Evolutionary conservation across 2,888 invertebrate species (phyloP).

Genomic region (Candidula unifasciata): DNA sequence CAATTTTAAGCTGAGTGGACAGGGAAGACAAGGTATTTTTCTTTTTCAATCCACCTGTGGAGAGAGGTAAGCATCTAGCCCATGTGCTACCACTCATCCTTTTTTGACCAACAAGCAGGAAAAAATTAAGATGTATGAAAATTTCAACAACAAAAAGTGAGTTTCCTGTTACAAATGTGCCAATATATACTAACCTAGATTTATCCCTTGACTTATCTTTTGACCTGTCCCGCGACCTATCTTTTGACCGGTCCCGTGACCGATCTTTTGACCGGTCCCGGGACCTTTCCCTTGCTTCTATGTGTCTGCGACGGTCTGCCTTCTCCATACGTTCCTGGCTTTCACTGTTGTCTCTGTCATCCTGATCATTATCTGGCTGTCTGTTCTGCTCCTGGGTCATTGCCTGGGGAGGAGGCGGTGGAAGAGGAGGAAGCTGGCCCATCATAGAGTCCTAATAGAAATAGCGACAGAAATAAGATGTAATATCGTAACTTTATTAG

Average conservation of each 20-base stretch:
- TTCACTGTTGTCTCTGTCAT: conserved; percentile 56
- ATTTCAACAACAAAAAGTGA: no score
- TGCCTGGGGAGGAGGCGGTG: not conserved
- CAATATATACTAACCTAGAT: conserved; percentile 35
- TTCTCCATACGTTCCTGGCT: conserved; percentile 37
- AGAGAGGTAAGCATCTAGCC: no score
- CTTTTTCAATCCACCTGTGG: no score
- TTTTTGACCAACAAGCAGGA: no score
- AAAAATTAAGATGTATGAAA: no score
- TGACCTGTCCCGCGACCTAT: not conserved
- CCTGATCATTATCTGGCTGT: conserved; percentile 50
- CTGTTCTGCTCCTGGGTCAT: conserved; percentile 54
- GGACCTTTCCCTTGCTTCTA: conserved; percentile 20
- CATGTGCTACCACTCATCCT: no score
- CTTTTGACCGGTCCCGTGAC: no score
- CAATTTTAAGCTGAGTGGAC: no score
- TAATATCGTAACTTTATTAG: not conserved
- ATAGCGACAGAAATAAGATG: not conserved
- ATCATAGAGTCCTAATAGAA: conserved; percentile 31
- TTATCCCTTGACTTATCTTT: conserved; percentile 28
- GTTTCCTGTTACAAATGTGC: no score
- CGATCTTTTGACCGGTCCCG: no score
- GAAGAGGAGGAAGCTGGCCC: not conserved
- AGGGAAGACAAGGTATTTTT: no score
- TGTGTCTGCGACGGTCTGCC: conserved; percentile 44